Conservation (phyloP, 2,888 invertebrate species). For the Zelleria hepariella region DNA sequence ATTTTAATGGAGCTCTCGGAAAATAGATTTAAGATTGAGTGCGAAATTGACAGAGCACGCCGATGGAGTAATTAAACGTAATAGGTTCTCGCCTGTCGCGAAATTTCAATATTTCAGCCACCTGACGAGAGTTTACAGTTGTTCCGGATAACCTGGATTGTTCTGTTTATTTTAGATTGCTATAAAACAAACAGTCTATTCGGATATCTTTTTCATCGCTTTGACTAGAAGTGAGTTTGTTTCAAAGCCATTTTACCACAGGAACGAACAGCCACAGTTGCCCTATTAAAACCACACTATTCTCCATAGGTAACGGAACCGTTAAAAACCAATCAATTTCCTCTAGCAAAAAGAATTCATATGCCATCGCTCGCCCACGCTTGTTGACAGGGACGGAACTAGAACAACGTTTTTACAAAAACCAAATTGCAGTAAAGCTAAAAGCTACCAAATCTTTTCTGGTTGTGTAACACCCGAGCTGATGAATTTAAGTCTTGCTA, state of each 20-base stretch:
- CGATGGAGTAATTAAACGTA: slow-evolving; percentile 4
- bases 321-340: background rate
- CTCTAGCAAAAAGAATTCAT: background rate
- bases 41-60: slow-evolving; percentile 1
- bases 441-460: too few relatives aligned
- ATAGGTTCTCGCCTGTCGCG: background rate
- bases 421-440: too few relatives aligned
- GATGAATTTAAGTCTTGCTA: too few relatives aligned
- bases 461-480: too few relatives aligned
- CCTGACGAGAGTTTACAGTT: background rate
- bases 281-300: background rate
- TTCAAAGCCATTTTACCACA: too few relatives aligned
- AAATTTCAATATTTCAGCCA: background rate
- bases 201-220: too few relatives aligned
- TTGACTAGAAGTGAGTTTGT: too few relatives aligned
- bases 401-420: too few relatives aligned
- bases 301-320: background rate
- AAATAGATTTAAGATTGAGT: slow-evolving; percentile 1
- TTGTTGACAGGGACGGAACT: background rate
- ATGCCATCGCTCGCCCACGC: too few relatives aligned
- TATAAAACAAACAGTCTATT: too few relatives aligned
- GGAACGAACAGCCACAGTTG: too few relatives aligned
- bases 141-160: background rate
- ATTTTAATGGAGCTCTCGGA: slow-evolving; percentile 1
- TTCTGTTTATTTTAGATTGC: background rate